Conservation (phyloP, 2,113 vertebrate species). For the Ramphastos sulfuratus region DNA sequence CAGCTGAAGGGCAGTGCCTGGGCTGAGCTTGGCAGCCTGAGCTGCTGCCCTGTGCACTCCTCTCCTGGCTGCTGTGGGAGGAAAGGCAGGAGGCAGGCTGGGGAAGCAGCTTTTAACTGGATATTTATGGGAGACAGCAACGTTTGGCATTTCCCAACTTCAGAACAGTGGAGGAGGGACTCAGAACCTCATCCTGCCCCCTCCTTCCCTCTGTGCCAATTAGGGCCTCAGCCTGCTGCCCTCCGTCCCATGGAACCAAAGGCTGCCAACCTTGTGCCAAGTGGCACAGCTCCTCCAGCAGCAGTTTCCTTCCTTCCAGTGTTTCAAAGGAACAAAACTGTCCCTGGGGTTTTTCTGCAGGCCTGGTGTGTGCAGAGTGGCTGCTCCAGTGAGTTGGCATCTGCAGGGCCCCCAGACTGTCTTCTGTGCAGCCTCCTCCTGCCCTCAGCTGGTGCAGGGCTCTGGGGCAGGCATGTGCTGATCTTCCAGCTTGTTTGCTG, state of each 20-base stretch:
- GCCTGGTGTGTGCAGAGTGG: background rate
- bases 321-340: background rate
- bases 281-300: background rate
- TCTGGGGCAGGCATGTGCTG: background rate
- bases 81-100: background rate
- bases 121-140: constrained; percentile 35
- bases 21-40: background rate
- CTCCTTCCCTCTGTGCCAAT: constrained; percentile 6
- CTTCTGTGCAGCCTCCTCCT: background rate
- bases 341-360: background rate
- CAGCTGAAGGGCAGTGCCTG: constrained; percentile 47
- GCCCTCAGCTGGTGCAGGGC: background rate
- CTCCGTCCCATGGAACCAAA: background rate
- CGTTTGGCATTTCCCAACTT: constrained; percentile 55
- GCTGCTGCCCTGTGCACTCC: background rate
- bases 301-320: background rate
- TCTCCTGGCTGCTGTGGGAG: background rate
- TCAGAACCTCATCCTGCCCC: background rate
- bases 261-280: too few species aligned
- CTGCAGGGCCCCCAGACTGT: background rate
- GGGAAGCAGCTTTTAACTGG: constrained; percentile 44
- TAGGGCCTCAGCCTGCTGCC: constrained; percentile 1
- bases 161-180: constrained; percentile 54
- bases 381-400: background rate
- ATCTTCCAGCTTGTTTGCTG: background rate